phyloP scores from a whole-genome alignment of 2,113 vertebrate species.

The Grantiella picta region DNA sequence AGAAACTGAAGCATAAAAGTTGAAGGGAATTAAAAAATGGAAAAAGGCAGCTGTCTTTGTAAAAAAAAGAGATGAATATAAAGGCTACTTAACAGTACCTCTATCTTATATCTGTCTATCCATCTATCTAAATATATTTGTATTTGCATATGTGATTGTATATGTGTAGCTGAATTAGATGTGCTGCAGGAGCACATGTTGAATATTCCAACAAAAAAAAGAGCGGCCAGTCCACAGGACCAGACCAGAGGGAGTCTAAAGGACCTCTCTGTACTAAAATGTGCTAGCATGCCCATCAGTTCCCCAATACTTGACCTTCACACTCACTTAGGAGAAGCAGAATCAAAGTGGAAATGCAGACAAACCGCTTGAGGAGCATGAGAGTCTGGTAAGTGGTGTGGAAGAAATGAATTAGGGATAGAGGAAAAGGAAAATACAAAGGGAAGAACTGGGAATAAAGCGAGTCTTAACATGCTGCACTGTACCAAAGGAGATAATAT shows the following conservation, averaged over 20 bases:
- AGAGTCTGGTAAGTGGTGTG: background rate
- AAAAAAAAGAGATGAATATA: background rate
- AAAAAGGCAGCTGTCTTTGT: background rate
- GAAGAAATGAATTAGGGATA: background rate
- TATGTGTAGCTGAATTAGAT: background rate
- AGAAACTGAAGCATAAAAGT: background rate
- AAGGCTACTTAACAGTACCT: background rate
- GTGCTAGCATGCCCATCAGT: accelerated
- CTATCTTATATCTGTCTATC: background rate
- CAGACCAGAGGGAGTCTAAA: accelerated
- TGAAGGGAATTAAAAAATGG: accelerated
- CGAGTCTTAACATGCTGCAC: background rate
- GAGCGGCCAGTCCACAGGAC: background rate
- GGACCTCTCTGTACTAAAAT: background rate
- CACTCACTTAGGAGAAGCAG: background rate
- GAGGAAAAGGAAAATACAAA: background rate
- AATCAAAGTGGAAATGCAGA: background rate
- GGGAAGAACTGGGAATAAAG: background rate
- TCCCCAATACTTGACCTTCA: background rate
- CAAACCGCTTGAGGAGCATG: background rate
- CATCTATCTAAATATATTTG: background rate
- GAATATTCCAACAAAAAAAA: background rate
- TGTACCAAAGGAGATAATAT: background rate
- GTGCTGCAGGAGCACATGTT: accelerated
- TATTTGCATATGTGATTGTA: accelerated